Base-by-base conservation (phyloP, 2,113 vertebrate genomes). In the Conger conger region DNA sequence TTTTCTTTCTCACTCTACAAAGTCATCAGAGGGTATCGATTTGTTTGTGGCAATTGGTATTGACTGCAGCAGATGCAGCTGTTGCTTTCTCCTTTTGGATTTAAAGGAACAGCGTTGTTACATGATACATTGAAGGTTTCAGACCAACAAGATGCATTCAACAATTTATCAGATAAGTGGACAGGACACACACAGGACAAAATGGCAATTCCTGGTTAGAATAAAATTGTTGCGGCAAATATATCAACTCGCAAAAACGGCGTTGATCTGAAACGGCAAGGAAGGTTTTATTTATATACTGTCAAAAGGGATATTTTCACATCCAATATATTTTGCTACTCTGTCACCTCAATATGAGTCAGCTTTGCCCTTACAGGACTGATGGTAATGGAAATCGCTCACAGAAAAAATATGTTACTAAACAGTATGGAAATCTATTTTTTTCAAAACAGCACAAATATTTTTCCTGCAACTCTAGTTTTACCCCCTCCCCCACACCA, bases 21-120 rank as follows among this genome's bases (percentile, higher is more conserved):
- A 94, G 93, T 92, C 92, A 90, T 94, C 94, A 92, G 88, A 92
- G 86, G 88, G 86, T 94, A 96, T 96, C 86, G 95, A 96, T 94
- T 94, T 85, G 68, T 85, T 13, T 38, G 94, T 94, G 94, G 95
- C 95, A 95, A 96, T 95, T 95, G 94, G 93, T 95, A 96, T 96
- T 94, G 95, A 96, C 95, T 94, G 93, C 86, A 89, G 90, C 93
- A 86, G 91, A 86, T 84, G 92, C 92, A 90, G 90, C 92, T 91
- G 90, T 73, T 85, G 87, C 86, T 90, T 90, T 87, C 90, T 93
- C 93, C 91, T 83, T 85, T 84, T 37, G 91, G 90, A 94, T 93
- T 95, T 94, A 95, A 95, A 95, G 94, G 42, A 86, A 93, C 92
- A 93, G 93, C 86, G 27, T 89, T 84, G 83, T 76, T 38, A 50